Evolutionary conservation across 2,797 vertebrate species (phyloP).

Genomic region (Protonibea diacanthus): DNA sequence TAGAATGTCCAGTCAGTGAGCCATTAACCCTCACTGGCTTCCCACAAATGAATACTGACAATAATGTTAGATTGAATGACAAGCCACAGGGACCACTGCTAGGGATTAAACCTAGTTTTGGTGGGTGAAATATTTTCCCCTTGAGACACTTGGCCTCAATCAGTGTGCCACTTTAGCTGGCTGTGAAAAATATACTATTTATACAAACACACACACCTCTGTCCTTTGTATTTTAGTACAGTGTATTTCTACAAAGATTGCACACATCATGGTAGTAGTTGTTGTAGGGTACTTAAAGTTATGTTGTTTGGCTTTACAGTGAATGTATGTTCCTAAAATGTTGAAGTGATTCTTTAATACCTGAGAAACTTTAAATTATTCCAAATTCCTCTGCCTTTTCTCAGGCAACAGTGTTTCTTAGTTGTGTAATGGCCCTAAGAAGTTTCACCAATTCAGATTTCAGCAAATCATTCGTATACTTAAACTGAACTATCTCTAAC

Average conservation of each 20-base stretch:
- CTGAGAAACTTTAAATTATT: background rate
- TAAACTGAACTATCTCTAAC: background rate
- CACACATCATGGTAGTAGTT: background rate
- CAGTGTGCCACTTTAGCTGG: constrained; percentile 2
- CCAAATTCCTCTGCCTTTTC: background rate
- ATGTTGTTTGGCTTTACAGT: background rate
- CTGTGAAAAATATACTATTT: background rate
- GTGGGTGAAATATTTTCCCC: background rate
- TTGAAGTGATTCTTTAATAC: background rate
- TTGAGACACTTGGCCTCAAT: background rate
- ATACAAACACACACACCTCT: background rate
- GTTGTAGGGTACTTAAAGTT: background rate
- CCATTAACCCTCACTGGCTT: constrained; percentile 2
- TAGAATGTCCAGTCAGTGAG: background rate
- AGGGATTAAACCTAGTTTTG: background rate
- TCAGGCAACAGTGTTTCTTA: background rate
- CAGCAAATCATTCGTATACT: background rate
- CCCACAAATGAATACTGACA: background rate
- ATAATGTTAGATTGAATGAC: constrained; percentile 4
- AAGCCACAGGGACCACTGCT: constrained; percentile 1
- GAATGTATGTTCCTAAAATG: background rate
- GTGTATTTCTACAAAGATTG: background rate
- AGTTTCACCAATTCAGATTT: background rate
- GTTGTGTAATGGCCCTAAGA: background rate
- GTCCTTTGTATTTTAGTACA: background rate